Evolutionary conservation across 1,140 invertebrate genomes (phyloP).

Genomic region (Lasaia peninsularis): DNA sequence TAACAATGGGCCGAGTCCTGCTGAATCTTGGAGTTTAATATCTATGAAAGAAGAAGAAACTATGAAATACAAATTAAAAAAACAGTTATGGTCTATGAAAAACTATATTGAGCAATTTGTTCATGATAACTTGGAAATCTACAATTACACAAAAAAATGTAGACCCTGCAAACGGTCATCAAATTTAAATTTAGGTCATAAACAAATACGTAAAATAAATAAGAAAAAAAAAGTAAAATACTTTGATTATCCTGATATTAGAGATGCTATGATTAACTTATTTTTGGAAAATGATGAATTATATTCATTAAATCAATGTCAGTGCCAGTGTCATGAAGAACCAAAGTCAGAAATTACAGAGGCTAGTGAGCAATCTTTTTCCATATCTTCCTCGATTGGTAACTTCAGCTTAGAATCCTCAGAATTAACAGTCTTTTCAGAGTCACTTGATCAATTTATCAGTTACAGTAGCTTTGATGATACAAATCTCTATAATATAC

Average conservation of each 20-base stretch:
- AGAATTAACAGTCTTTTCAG: slow-evolving; percentile 57
- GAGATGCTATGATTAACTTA: slow-evolving; percentile 53
- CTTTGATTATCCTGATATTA: slow-evolving; percentile 59
- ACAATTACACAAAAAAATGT: slow-evolving; percentile 22
- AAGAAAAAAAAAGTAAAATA: slow-evolving; percentile 58
- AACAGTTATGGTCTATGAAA: slow-evolving; percentile 52
- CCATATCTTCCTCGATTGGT: slow-evolving; percentile 62
- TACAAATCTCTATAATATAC: slow-evolving; percentile 39
- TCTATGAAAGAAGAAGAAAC: slow-evolving; percentile 49
- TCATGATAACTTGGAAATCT: slow-evolving; percentile 38
- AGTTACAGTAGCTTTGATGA: slow-evolving; percentile 65
- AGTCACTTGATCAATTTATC: slow-evolving; percentile 56
- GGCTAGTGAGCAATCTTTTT: slow-evolving; percentile 33
- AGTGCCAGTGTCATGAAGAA: slow-evolving; percentile 45
- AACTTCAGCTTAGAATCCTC: slow-evolving; percentile 60
- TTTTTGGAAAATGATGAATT: slow-evolving; percentile 42
- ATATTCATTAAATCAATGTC: slow-evolving; percentile 35
- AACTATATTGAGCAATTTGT: slow-evolving; percentile 47
- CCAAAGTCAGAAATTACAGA: slow-evolving; percentile 35
- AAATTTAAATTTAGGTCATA: slow-evolving; percentile 4
- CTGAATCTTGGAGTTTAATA: slow-evolving; percentile 53
- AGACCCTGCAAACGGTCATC: slow-evolving; percentile 21
- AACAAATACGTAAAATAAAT: slow-evolving; percentile 25
- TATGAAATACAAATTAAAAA: slow-evolving; percentile 47
- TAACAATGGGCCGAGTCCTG: slow-evolving; percentile 32